Percentiles rank a stretch among this genome's conserved stretches.
These are phyloP conservation scores for Loripinus fragilis DNA, from an alignment of 2,888 invertebrate genomes.

Conservation along the genomic window DNA sequence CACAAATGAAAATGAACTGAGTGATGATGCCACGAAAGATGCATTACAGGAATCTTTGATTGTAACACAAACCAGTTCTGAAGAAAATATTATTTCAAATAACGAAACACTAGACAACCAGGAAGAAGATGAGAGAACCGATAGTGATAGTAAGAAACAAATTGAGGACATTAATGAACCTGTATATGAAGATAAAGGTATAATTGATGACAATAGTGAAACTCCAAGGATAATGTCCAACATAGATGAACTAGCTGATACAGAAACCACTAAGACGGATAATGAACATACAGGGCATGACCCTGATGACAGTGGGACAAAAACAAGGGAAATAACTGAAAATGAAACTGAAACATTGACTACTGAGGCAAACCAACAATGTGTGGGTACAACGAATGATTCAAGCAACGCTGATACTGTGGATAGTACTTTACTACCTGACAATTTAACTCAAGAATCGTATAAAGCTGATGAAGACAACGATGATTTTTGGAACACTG, in stretches of 20 bases:
- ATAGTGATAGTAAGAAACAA: neutral
- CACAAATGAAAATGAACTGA: neutral
- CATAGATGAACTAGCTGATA: neutral
- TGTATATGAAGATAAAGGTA: neutral
- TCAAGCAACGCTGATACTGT: neutral
- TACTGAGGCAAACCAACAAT: neutral
- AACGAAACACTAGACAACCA: neutral
- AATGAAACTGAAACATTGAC: neutral
- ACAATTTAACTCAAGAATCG: neutral
- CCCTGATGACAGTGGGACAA: neutral
- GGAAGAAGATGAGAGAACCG: neutral
- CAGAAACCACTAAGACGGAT: neutral
- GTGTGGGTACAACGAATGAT: neutral
- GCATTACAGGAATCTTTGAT: too few species aligned
- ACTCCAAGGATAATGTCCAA: neutral
- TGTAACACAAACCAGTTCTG: too few species aligned
- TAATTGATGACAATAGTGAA: neutral
- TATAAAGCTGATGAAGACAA: neutral
- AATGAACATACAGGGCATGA: neutral
- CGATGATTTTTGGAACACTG: slow-evolving; percentile 26
- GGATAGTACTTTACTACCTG: neutral
- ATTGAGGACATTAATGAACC: neutral
- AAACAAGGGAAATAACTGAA: neutral
- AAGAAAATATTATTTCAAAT: neutral
- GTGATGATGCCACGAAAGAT: too few species aligned